These are phyloP conservation scores for Alauda arvensis DNA, from an alignment of 2,797 vertebrate genomes.

Conservation along the genomic window DNA sequence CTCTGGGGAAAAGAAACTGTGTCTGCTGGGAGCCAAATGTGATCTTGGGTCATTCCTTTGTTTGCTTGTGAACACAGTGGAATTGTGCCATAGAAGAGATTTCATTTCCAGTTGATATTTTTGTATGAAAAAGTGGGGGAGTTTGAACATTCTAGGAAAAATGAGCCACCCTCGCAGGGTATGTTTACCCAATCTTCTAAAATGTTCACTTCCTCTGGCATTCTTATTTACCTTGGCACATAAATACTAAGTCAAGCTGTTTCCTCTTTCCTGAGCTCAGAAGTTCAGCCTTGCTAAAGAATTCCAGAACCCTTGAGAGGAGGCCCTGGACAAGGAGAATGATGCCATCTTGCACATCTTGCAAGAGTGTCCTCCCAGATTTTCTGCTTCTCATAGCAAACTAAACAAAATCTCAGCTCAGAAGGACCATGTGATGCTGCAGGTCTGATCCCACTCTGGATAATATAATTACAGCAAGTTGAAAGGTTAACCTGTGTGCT, in stretches of 20 bases:
- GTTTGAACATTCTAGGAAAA: background rate
- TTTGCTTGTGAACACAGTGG: background rate
- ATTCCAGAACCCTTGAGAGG: background rate
- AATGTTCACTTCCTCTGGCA: constrained; percentile 12
- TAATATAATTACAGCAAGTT: constrained; percentile 8
- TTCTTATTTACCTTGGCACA: constrained; percentile 39
- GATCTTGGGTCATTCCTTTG: background rate
- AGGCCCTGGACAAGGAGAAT: background rate
- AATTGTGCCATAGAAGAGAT: background rate
- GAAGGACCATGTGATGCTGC: background rate
- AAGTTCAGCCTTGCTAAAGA: background rate
- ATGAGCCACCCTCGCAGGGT: background rate
- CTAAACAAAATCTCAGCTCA: background rate
- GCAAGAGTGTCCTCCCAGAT: background rate
- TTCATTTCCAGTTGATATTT: background rate
- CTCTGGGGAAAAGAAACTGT: background rate
- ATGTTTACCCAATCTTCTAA: constrained; percentile 1
- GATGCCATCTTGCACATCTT: background rate
- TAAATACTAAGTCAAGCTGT: background rate
- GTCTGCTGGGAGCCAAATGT: background rate
- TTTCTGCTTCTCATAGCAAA: background rate
- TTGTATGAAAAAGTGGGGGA: background rate
- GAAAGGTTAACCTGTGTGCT: background rate
- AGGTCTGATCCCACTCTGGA: background rate
- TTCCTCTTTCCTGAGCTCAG: constrained; percentile 20